These are phyloP conservation scores for Poeciliopsis turneri DNA, from an alignment of 2,797 vertebrate species.

Conservation along the genomic window DNA sequence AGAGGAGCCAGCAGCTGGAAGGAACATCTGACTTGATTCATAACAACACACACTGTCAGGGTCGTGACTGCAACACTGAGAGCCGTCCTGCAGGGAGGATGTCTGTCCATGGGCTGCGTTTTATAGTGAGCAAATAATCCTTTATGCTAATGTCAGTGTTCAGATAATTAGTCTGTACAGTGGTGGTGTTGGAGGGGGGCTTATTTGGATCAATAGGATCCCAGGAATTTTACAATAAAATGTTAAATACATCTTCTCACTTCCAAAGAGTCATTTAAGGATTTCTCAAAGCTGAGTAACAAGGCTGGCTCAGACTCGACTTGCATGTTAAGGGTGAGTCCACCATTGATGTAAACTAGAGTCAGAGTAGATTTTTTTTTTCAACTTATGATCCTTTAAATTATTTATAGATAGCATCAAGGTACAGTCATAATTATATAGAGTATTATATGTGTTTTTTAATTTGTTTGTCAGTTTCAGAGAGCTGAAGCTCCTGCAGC, in stretches of 20 bases:
- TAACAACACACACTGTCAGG: conserved; percentile 6
- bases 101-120: conserved; percentile 13
- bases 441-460: neutral
- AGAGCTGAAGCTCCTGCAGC: neutral
- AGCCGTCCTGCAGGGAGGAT: conserved; percentile 19
- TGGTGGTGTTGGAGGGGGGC: neutral
- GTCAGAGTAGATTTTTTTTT: neutral
- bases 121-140: conserved; percentile 11
- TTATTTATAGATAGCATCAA: neutral
- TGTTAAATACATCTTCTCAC: conserved; percentile 4
- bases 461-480: too few species aligned
- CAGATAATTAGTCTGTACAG: conserved; percentile 36
- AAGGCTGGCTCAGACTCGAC: neutral
- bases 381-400: neutral
- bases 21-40: conserved; percentile 36
- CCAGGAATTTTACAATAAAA: conserved; percentile 8
- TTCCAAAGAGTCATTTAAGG: neutral
- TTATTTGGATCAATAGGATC: conserved; percentile 6
- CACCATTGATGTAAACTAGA: neutral
- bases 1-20: conserved; percentile 32
- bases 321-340: neutral
- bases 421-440: neutral
- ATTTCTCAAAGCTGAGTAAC: neutral
- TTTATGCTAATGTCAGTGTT: conserved; percentile 25
- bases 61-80: neutral